Evolutionary conservation across 2,888 invertebrate species (phyloP).

Genomic region (Harmothoe impar): DNA sequence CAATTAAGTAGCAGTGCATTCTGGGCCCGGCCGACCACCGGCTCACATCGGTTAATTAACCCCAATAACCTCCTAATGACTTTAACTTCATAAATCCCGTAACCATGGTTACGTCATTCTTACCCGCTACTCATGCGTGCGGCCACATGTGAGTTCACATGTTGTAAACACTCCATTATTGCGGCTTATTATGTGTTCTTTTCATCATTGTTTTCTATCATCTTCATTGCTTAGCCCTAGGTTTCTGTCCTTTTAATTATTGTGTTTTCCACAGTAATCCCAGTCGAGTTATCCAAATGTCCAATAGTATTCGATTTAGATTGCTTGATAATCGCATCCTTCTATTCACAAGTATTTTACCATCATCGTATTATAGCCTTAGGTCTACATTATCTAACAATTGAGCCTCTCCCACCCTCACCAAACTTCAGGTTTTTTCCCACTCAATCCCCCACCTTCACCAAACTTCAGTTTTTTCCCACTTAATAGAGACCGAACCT

Average conservation of each 20-base stretch:
- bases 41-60: conserved; percentile 3
- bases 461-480: too few relatives aligned
- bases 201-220: too few relatives aligned
- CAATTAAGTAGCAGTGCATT: not conserved
- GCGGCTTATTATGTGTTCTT: not conserved
- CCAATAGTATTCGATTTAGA: not conserved
- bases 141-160: conserved; percentile 20
- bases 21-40: not conserved
- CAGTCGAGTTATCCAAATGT: not conserved
- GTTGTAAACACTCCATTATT: conserved; percentile 19
- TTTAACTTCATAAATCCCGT: not conserved
- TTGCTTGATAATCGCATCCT: not conserved
- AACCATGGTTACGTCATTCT: not conserved
- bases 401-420: too few relatives aligned
- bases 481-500: too few relatives aligned
- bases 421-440: too few relatives aligned
- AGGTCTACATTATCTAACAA: too few relatives aligned
- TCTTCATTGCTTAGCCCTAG: too few relatives aligned
- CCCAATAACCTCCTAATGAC: not conserved
- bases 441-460: too few relatives aligned
- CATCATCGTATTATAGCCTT: not conserved
- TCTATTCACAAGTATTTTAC: not conserved
- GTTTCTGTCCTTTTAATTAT: too few relatives aligned
- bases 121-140: conserved; percentile 11
- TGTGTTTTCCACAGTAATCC: too few relatives aligned